Evolutionary conservation across 1,140 invertebrate species (phyloP), one percentile per base, ranked within the genome.

Genomic region (Drosophila arawakana): DNA sequence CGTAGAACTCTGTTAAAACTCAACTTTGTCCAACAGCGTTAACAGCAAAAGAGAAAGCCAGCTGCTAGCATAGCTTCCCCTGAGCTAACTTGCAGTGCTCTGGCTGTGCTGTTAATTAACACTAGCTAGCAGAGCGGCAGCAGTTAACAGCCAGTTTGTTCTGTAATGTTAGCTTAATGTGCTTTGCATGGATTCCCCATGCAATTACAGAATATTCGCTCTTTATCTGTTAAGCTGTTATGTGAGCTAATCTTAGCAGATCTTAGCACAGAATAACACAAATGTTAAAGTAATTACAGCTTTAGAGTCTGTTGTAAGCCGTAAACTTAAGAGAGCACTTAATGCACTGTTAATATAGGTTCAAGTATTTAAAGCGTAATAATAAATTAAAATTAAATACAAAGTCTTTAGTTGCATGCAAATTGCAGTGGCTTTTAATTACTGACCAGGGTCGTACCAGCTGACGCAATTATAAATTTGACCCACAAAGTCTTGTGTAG

Each of bases 381-480:
- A 49, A 11, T 3, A 18, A 49, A 49, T 49, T 11, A 3, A 10
- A 1, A 25, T 49, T 11, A 49, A 21, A 7, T 25, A 10, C 18
- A 2, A 18, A 25, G 15, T 47, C 10, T 47, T 18, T 21, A 49
- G 7, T 54, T 54, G 6, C 50, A 34, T 54, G 9, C 15, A 18
- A 59, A 59, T 44, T 67, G 39, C 43, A 35, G n/a, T 1, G 44
- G 8, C 10, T 41, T 63, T 71, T 57, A 69, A 55, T 60, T 73
- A 49, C 46, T 59, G 25, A 13, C 57, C 71, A 55, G 57, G 18
- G 34, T 60, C 21, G 63, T 30, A 5, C 4, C 3, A 11, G 9
- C 9, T 15, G 0, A 34, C 11, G 9, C n/a, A 2, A 37, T 34
- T 72, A 82, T 80, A 76, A 0, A 21, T 21, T 21, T 76, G 74